Evolutionary conservation across 2,113 vertebrate genomes (phyloP), one percentile per base, ranked within the genome.

Genomic region (Harpagus bidentatus): DNA sequence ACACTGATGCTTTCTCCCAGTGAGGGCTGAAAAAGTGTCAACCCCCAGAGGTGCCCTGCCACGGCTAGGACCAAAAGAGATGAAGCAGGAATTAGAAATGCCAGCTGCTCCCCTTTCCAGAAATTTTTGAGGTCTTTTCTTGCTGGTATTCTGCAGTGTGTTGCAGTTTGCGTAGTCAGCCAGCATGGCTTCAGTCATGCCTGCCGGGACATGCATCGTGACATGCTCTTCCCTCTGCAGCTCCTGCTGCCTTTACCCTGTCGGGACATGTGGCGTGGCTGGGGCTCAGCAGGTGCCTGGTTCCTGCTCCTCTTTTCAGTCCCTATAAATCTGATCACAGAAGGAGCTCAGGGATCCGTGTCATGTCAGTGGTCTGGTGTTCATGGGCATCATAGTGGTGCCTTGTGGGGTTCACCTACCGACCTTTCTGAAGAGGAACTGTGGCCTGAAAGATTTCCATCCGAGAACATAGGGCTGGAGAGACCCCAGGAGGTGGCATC

Each of bases 341-440:
- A 20, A 55, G 71, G n/a, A 56, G 63, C 34, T 82, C 88, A 20
- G 74, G 40, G 50, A 11, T 69, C 19, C 0, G 0, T 53, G 59
- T 4, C 1, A 0, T 53, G 59, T 4, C 1, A 0, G 29, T 36
- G 62, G 4, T 17, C 62, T 53, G 56, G 32, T 20, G 7, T 15
- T 40, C 0, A 0, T 16, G 34, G 26, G 10, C 5, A 16, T 36
- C 70, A 9, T 5, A 0, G 38, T 9, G 19, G 18, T 40, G 28
- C 50, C 3, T 13, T 0, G 10, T 13, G 16, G 52, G 11, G 14
- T 17, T 79, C 70, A 34, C 11, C 31, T 11, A 4, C 58, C 8
- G 29, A 9, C 20, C 23, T 36, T 26, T 25, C 53, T 10, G 43
- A n/a, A 34, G 36, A 72, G 17, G 29, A 77, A 4, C 16, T 3